Evolutionary conservation across 1,140 invertebrate species (phyloP), one percentile per base, ranked within the genome.

Genomic region (Hermetia illucens): DNA sequence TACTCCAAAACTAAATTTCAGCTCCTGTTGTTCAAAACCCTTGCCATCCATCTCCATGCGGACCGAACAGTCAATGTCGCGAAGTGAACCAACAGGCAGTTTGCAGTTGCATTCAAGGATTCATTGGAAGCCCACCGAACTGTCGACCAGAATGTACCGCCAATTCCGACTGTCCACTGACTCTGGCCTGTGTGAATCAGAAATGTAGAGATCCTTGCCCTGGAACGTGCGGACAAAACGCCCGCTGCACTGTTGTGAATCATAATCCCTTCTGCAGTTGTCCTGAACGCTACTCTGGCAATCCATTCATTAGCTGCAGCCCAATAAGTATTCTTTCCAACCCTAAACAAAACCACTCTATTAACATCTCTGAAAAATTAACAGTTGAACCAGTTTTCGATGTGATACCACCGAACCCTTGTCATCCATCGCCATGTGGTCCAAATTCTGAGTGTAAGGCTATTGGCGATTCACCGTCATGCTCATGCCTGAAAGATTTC

Each of bases 21-120:
- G 55, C 49, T 31, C 40, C 48, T 20, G 44, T 51, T 1, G 44
- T 60, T 46, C 46, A 47, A 18, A 55, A 60, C 44, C 75, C 75
- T 13, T 86, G 82, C 50, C 61, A 64, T 25, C 81, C 81, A 20
- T 79, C 79, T 38, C 82, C 82, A 2, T 86, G 82, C 51, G 82
- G 82, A 25, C 61, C 69, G 4, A 72, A 75, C 48, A 67, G 72
- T 34, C 62, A 73, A 44, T 79, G 76, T 45, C 64, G 68, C 32
- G 67, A 71, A 29, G 53, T 70, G 5, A 46, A 51, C 62, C 71
- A 70, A 29, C 63, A 68, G 38, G 69, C 77, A 4, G 70, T 77
- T 0, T 81, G 77, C 48, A 69, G 69, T 24, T 82, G 78, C 48
- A 47, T 71, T 18, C 58, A 66, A n/a, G 71, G 69, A 36, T 78